Evolutionary conservation across 1,140 invertebrate species (phyloP).

Genomic region (Pseudoatta argentina): DNA sequence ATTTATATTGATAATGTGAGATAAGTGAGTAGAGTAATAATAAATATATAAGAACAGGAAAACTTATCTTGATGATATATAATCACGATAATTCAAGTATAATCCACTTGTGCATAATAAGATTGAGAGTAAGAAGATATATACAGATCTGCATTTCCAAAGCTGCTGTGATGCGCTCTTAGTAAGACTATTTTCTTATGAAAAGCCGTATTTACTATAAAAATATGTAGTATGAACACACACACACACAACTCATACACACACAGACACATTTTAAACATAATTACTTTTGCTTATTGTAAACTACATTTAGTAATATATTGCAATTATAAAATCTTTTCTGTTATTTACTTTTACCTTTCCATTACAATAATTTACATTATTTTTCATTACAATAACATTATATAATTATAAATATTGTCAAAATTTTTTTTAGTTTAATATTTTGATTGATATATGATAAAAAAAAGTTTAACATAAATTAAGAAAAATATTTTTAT

Average conservation of each 20-base stretch:
- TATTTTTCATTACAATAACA: constrained; percentile 29
- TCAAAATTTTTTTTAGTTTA: constrained; percentile 26
- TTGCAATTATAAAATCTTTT: constrained; percentile 68
- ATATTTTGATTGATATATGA: constrained; percentile 13
- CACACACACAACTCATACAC: too few species aligned
- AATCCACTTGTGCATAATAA: constrained; percentile 69
- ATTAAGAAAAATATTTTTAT: constrained; percentile 23
- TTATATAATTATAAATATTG: constrained; percentile 22
- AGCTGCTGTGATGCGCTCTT: constrained; percentile 81
- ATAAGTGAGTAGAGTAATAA: constrained; percentile 16
- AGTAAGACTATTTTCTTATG: constrained; percentile 81
- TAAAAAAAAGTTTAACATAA: not conserved
- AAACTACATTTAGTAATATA: constrained; percentile 78
- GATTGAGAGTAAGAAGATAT: constrained; percentile 71
- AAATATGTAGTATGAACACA: constrained; percentile 69
- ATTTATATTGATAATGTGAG: constrained; percentile 40
- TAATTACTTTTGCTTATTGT: constrained; percentile 76
- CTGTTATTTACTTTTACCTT: constrained; percentile 64
- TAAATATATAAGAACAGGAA: constrained; percentile 4
- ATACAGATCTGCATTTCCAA: constrained; percentile 80
- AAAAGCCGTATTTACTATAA: constrained; percentile 69
- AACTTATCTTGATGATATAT: not conserved
- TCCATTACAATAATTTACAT: constrained; percentile 32
- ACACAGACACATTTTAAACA: constrained; percentile 61
- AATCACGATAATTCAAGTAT: constrained; percentile 35